Evolutionary conservation across 2,888 invertebrate genomes (phyloP).

Genomic region (Apeira syringaria): DNA sequence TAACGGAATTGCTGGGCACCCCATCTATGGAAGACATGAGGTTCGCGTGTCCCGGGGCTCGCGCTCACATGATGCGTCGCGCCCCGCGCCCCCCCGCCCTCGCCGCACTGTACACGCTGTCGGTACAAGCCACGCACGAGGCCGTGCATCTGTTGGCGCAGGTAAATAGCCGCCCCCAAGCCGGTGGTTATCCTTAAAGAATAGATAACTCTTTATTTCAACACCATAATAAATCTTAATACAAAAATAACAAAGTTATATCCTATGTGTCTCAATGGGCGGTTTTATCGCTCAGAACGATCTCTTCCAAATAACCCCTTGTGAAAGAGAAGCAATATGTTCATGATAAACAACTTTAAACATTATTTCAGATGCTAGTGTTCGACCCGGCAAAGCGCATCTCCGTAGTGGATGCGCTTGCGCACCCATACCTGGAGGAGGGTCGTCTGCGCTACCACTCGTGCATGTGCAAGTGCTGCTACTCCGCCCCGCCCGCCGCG

Average conservation of each 20-base stretch:
- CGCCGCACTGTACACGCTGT: slow-evolving; percentile 95
- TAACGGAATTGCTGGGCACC: slow-evolving; percentile 98
- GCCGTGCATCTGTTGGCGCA: slow-evolving; percentile 95
- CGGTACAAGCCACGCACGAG: slow-evolving; percentile 97
- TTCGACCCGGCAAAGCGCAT: slow-evolving; percentile 99
- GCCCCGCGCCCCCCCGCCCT: slow-evolving; percentile 95
- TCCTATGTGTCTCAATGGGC: too few relatives aligned
- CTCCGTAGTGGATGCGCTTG: slow-evolving; percentile 96
- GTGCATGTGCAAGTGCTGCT: slow-evolving; percentile 99
- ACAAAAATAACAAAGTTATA: too few relatives aligned
- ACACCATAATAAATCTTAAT: too few relatives aligned
- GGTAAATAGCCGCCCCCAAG: too few relatives aligned
- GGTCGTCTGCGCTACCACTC: slow-evolving; percentile 99
- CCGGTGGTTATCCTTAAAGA: too few relatives aligned
- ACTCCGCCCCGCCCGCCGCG: slow-evolving; percentile 77
- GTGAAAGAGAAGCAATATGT: too few relatives aligned
- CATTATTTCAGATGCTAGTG: slow-evolving; percentile 97
- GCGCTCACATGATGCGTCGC: slow-evolving; percentile 94
- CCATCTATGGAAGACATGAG: slow-evolving; percentile 98
- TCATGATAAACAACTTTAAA: too few relatives aligned
- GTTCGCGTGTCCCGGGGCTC: slow-evolving; percentile 97
- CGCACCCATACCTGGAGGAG: slow-evolving; percentile 98
- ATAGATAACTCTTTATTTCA: too few relatives aligned
- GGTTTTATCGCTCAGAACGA: too few relatives aligned
- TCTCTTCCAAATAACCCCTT: too few relatives aligned